Base-by-base conservation (phyloP, 2,797 vertebrate species). In the Macropodus opercularis region DNA sequence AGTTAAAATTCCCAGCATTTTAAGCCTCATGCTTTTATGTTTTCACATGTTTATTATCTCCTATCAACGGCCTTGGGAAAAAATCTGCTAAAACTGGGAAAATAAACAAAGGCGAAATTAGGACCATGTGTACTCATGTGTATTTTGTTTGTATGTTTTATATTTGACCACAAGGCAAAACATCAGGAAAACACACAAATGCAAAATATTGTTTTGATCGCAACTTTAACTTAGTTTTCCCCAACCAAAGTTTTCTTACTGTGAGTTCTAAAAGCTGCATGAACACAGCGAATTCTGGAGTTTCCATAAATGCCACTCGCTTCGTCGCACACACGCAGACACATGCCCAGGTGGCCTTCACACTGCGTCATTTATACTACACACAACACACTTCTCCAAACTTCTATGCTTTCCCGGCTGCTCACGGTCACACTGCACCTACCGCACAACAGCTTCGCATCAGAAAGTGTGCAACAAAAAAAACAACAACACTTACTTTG, bases 401-500 rank as follows among this genome's bases (percentile, higher is more conserved):
- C 68, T 41, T 67, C 67, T 35, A 49, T 34, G 39, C 57, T 26
- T 56, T 43, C 27, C 43, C 40, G 26, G 26, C 68, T 63, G 21
- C 70, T 64, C 27, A 46, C 40, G 34, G 62, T 57, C 36, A 29
- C 50, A 63, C 67, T 42, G 69, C 40, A 53, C 43, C 43, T 27
- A 3, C 12, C 6, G 43, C 31, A 27, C n/a, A 1, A 56, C 70
- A 68, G 53, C 36, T 34, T 40, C 10, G 14, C 27, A 58, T 68
- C 56, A 52, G 44, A 47, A 38, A 60, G 38, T 50, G 43, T 58
- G 55, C 48, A 35, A 53, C 51, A 19, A 35, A 9, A 59, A 57
- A 17, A 57, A 72, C 48, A 53, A 59, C 50, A 69, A 36, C 47
- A 91, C 90, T 91, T 91, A 92, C 91, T 90, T 90, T 81, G 80